These are phyloP conservation scores for Lepetodrilus schrolli DNA, from an alignment of 2,888 invertebrate genomes.

Conservation along the genomic window DNA sequence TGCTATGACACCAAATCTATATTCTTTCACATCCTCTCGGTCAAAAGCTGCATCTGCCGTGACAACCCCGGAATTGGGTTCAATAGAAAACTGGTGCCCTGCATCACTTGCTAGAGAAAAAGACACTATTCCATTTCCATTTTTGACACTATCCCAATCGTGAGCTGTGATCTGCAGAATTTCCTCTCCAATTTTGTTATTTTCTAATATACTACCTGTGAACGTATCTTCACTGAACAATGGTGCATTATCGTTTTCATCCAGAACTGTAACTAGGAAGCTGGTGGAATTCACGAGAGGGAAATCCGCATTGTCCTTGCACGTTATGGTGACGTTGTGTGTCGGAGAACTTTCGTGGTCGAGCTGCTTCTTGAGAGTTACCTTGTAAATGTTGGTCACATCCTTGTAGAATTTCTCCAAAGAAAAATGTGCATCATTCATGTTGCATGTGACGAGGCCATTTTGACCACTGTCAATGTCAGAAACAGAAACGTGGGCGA, in stretches of 20 bases:
- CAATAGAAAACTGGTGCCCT: slow-evolving; percentile 44
- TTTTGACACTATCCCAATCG: slow-evolving; percentile 52
- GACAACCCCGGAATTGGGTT: slow-evolving; percentile 48
- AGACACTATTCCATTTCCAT: slow-evolving; percentile 47
- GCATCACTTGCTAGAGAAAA: slow-evolving; percentile 43
- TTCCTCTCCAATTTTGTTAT: slow-evolving; percentile 42
- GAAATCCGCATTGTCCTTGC: slow-evolving; percentile 48
- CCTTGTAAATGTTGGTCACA: slow-evolving; percentile 44
- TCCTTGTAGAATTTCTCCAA: slow-evolving; percentile 49
- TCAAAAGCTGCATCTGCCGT: slow-evolving; percentile 51
- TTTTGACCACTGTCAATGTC: slow-evolving; percentile 63
- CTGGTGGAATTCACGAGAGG: slow-evolving; percentile 38
- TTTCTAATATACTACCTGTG: slow-evolving; percentile 39
- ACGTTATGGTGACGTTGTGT: slow-evolving; percentile 47
- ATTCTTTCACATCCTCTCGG: slow-evolving; percentile 80
- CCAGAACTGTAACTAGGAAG: slow-evolving; percentile 43
- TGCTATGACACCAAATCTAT: slow-evolving; percentile 89
- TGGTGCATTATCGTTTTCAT: slow-evolving; percentile 51
- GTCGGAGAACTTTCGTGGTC: slow-evolving; percentile 46
- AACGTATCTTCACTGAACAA: slow-evolving; percentile 40
- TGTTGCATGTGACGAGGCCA: slow-evolving; percentile 58
- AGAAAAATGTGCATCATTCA: slow-evolving; percentile 55
- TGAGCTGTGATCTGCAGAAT: slow-evolving; percentile 49
- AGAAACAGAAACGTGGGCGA: slow-evolving; percentile 91
- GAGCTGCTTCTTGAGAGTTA: slow-evolving; percentile 40